These are phyloP conservation scores for Callimorpha dominula DNA, from an alignment of 2,888 invertebrate genomes.

Conservation along the genomic window DNA sequence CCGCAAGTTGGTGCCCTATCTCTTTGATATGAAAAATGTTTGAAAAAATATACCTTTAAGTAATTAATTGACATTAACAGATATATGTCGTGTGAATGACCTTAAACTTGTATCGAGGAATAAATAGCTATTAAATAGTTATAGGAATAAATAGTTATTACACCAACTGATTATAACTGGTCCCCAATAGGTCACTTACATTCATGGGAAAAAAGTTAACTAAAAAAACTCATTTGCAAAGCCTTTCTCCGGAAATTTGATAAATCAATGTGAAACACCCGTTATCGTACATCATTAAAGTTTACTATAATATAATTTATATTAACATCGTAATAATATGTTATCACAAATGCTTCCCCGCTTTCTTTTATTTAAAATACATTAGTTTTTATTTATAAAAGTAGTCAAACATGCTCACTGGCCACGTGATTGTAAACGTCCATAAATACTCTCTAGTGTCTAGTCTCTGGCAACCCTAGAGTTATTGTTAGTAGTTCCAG, in stretches of 20 bases:
- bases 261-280: slow-evolving; percentile 29
- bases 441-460: neutral
- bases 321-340: slow-evolving; percentile 29
- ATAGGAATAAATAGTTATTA: neutral
- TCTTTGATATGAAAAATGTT: neutral
- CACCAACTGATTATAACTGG: neutral
- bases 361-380: slow-evolving; percentile 26
- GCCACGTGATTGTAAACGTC: neutral
- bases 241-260: slow-evolving; percentile 25
- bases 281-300: slow-evolving; percentile 28
- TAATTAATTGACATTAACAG: slow-evolving; percentile 2
- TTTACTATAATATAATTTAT: slow-evolving; percentile 27
- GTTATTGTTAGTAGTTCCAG: no score
- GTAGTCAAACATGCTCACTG: neutral
- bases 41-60: neutral
- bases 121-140: neutral
- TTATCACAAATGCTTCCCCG: slow-evolving; percentile 12
- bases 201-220: slow-evolving; percentile 24
- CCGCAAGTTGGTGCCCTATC: neutral
- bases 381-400: neutral
- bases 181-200: slow-evolving; percentile 1
- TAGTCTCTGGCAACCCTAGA: no score
- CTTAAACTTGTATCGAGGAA: neutral
- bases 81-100: neutral
- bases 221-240: slow-evolving; percentile 16